Evolutionary conservation across 2,113 vertebrate species (phyloP).

Genomic region (Phaethornis superciliosus): DNA sequence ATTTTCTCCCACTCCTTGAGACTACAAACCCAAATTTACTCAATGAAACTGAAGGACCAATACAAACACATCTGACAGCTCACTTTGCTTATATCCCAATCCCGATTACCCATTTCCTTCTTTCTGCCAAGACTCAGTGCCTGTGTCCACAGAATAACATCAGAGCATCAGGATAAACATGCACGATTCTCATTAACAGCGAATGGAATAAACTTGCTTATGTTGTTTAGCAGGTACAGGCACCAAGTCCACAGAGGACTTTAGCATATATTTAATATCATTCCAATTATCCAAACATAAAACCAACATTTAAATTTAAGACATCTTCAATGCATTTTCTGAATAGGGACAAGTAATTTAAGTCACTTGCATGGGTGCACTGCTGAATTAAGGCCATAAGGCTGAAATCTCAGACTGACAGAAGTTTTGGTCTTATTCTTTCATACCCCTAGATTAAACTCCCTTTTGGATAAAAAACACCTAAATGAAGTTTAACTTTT

Average conservation of each 20-base stretch:
- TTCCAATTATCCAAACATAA: neutral
- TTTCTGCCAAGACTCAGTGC: neutral
- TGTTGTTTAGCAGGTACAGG: neutral
- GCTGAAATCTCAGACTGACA: neutral
- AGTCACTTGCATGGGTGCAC: fast-evolving
- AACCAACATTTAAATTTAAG: neutral
- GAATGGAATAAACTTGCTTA: neutral
- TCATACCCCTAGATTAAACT: constrained; percentile 9
- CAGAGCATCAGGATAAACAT: neutral
- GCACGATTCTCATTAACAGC: neutral
- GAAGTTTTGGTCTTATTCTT: neutral
- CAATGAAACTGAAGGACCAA: neutral
- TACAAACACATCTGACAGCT: neutral
- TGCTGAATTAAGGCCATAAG: neutral
- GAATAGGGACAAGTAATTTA: neutral
- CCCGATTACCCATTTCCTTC: neutral
- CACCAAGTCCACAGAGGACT: neutral
- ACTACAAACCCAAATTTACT: neutral
- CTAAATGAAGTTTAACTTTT: constrained; percentile 54
- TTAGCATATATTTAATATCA: neutral
- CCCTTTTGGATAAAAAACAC: neutral
- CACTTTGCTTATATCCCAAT: neutral
- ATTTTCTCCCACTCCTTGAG: neutral
- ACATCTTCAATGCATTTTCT: neutral
- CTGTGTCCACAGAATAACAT: neutral